Evolutionary conservation across 2,888 invertebrate species (phyloP).

Genomic region (Serrognathus titanus): DNA sequence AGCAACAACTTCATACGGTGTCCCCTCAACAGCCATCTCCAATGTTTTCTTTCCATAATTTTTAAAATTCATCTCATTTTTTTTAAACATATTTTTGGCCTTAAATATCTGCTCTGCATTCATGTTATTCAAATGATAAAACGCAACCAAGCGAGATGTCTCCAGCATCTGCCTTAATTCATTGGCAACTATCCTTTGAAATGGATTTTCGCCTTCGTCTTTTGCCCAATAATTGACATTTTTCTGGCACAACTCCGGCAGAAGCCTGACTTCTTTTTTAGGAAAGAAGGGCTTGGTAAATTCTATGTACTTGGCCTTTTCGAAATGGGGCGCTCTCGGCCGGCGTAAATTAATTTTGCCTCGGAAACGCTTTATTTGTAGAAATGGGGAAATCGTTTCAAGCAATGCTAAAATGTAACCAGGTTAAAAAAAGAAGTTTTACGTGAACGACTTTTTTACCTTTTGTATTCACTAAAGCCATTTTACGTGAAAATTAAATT

Average conservation of each 20-base stretch:
- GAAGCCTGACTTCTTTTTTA: constrained; percentile 49
- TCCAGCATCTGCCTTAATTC: constrained; percentile 70
- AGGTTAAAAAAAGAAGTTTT: neutral
- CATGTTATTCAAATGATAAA: constrained; percentile 72
- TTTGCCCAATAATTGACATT: constrained; percentile 24
- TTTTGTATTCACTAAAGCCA: neutral
- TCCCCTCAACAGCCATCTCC: constrained; percentile 61
- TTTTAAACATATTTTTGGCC: constrained; percentile 59
- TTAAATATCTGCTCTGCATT: constrained; percentile 63
- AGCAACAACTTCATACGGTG: constrained; percentile 65
- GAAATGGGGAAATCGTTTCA: constrained; percentile 1
- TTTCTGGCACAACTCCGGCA: constrained; percentile 55
- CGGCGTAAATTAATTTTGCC: constrained; percentile 76
- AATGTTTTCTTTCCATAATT: constrained; percentile 65
- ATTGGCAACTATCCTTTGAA: constrained; percentile 67
- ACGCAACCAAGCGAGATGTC: constrained; percentile 66
- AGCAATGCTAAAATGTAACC: neutral
- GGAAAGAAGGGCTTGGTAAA: constrained; percentile 62
- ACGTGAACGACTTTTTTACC: neutral
- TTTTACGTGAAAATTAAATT: neutral
- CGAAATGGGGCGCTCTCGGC: constrained; percentile 68
- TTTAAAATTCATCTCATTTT: constrained; percentile 67
- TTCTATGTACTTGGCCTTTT: constrained; percentile 62
- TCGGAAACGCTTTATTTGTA: constrained; percentile 57
- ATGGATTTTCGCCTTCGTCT: constrained; percentile 61